These are phyloP conservation scores for Holocentrus rufus DNA, from an alignment of 2,797 vertebrate species.

Conservation along the genomic window DNA sequence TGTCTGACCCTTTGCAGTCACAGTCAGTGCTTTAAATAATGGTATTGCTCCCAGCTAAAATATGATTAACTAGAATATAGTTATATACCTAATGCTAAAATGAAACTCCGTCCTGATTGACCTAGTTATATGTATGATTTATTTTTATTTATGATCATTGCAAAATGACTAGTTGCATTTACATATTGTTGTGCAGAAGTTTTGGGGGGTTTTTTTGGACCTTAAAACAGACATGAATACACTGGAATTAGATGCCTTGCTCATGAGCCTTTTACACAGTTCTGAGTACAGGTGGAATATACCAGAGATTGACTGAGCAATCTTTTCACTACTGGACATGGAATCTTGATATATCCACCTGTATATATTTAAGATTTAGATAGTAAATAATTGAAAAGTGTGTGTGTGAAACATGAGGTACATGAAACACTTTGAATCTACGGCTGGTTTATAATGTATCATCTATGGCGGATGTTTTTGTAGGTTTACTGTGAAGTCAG, in stretches of 20 bases:
- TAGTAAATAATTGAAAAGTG: neutral
- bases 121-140: neutral
- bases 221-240: too few species aligned
- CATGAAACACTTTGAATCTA: neutral
- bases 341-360: neutral
- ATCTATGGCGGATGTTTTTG: neutral
- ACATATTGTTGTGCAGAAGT: neutral
- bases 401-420: neutral
- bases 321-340: too few species aligned
- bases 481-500: neutral
- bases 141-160: neutral
- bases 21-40: constrained; percentile 61
- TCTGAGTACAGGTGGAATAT: too few species aligned
- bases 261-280: too few species aligned
- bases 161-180: neutral
- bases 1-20: constrained; percentile 46
- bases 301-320: too few species aligned
- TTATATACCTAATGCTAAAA: neutral
- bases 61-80: neutral
- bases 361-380: neutral
- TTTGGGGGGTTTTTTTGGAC: too few species aligned
- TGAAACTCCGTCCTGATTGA: neutral
- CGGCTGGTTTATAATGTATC: neutral
- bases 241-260: too few species aligned
- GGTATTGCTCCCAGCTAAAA: constrained; percentile 29